phyloP scores from a whole-genome alignment of 23 tunicate genomes.

The Ascidia mentula region DNA sequence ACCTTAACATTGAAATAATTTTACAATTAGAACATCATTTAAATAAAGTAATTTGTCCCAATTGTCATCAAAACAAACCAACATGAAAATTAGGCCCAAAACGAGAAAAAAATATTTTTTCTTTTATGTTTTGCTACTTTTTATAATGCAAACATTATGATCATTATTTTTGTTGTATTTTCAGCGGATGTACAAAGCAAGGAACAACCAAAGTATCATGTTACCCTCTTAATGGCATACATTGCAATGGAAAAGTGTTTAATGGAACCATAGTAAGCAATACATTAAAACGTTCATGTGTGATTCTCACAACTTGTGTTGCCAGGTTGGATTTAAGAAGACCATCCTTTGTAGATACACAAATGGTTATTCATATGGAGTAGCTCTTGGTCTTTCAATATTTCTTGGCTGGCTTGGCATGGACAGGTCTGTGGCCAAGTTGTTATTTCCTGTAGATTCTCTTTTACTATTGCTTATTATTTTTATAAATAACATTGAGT shows the following conservation, averaged over 20 bases:
- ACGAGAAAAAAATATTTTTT: too few relatives aligned
- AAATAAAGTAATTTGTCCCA: too few relatives aligned
- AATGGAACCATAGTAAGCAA: constrained; percentile 21
- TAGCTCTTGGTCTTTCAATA: constrained; percentile 76
- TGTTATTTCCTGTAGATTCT: not conserved
- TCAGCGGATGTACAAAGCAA: constrained; percentile 16
- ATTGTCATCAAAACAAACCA: too few relatives aligned
- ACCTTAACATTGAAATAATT: too few relatives aligned
- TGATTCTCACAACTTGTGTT: not conserved
- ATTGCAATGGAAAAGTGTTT: constrained; percentile 25
- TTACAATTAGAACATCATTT: too few relatives aligned
- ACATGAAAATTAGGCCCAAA: too few relatives aligned
- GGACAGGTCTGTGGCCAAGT: constrained; percentile 41
- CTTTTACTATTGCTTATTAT: too few relatives aligned
- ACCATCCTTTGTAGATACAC: constrained; percentile 68
- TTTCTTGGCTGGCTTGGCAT: constrained; percentile 94
- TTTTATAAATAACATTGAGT: too few relatives aligned
- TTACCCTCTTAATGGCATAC: constrained; percentile 36
- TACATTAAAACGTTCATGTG: not conserved
- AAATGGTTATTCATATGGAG: constrained; percentile 70
- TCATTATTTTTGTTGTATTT: not conserved
- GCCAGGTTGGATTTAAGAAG: constrained; percentile 47
- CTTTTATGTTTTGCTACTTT: too few relatives aligned
- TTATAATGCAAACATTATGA: not conserved
- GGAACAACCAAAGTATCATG: constrained; percentile 24